phyloP scores from a whole-genome alignment of 2,113 vertebrate species.

The Bubo blakistoni region DNA sequence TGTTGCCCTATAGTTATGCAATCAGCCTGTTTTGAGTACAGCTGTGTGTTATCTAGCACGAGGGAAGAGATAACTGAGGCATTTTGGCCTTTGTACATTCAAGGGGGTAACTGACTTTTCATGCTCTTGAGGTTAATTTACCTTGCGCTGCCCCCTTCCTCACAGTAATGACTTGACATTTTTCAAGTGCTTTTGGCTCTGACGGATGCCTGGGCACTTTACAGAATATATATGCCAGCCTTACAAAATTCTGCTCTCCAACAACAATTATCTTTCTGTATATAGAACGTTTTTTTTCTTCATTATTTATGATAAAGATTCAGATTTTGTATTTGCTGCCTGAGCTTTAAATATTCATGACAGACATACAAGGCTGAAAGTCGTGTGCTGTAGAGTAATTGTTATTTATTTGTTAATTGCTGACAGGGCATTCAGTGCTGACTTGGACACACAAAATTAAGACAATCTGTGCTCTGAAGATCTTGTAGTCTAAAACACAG shows the following conservation, averaged over 20 bases:
- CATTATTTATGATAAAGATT: not conserved
- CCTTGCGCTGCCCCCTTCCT: not conserved
- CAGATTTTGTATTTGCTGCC: not conserved
- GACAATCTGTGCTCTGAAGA: not conserved
- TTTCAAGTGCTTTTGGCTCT: constrained; percentile 46
- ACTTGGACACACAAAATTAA: not conserved
- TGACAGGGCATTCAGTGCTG: not conserved
- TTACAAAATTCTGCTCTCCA: not conserved
- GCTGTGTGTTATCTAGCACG: constrained; percentile 25
- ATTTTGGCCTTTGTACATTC: constrained; percentile 50
- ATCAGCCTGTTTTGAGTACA: constrained; percentile 36
- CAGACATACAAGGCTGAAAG: not conserved
- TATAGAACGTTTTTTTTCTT: not conserved
- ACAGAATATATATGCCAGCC: not conserved
- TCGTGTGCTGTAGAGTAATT: not conserved
- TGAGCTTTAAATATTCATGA: not conserved
- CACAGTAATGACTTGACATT: constrained; percentile 57
- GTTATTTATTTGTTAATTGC: constrained; percentile 6
- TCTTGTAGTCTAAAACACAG: not conserved
- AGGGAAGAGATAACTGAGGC: constrained; percentile 28
- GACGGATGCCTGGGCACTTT: constrained; percentile 10
- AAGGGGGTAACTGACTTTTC: constrained; percentile 1
- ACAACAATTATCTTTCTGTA: not conserved
- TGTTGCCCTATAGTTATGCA: constrained; percentile 56
- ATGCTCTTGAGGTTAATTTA: constrained; percentile 1